A percentile compares a stretch with the other conserved stretches of the same genome.
These are phyloP conservation scores for Drosophila monieri DNA, from an alignment of 2,888 invertebrate genomes.

Conservation along the genomic window DNA sequence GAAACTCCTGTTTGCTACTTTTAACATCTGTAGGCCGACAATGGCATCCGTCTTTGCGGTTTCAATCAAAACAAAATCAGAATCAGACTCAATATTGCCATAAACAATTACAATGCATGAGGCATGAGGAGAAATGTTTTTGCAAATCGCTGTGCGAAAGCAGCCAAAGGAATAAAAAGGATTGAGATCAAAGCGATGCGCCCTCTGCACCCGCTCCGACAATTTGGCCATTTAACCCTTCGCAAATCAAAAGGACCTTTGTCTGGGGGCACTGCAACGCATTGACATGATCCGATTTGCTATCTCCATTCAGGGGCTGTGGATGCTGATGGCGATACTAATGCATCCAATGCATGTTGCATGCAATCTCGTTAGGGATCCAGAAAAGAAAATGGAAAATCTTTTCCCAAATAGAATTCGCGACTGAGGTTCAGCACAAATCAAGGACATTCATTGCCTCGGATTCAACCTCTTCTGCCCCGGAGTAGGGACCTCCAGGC, in stretches of 20 bases:
- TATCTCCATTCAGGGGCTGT: conserved; percentile 18
- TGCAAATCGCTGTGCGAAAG: conserved; percentile 47
- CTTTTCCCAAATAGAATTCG: conserved; percentile 34
- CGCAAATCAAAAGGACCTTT: conserved; percentile 51
- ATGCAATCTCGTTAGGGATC: conserved; percentile 55
- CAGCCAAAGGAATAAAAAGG: conserved; percentile 8
- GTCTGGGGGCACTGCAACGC: conserved; percentile 54
- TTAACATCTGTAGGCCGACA: conserved; percentile 13
- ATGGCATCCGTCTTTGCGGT: conserved; percentile 55
- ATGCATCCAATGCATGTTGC: conserved; percentile 32
- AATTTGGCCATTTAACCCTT: conserved; percentile 70
- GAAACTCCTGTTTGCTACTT: conserved; percentile 9
- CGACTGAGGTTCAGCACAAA: conserved; percentile 7
- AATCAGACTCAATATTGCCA: conserved; percentile 39
- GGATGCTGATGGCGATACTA: conserved; percentile 26
- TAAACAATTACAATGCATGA: conserved; percentile 48
- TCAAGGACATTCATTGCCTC: conserved; percentile 31
- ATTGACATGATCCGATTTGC: conserved; percentile 74
- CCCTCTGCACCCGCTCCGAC: conserved; percentile 24
- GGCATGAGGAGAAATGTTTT: conserved; percentile 35
- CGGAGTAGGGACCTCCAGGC: conserved; percentile 1
- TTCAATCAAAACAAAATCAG: conserved; percentile 60
- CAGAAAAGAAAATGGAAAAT: conserved; percentile 19
- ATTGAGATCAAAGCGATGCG: conserved; percentile 37
- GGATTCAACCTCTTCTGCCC: conserved; percentile 10